A percentile compares a stretch with the other conserved stretches of the same genome.
phyloP scores from a whole-genome alignment of 2,888 invertebrate genomes.

The Ectemnius lituratus region DNA sequence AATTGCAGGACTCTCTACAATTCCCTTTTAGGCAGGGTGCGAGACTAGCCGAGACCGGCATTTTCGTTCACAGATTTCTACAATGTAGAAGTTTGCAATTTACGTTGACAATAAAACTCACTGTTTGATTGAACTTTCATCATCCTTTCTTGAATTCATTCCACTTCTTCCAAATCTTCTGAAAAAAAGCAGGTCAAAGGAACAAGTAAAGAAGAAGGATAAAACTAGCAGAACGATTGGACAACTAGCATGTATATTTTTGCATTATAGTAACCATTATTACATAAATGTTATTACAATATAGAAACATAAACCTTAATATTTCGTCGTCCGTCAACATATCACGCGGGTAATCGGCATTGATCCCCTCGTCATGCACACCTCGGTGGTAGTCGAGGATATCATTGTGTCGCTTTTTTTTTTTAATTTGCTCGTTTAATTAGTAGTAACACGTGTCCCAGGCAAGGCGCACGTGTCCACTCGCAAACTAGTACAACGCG shows the following conservation, averaged over 20 bases:
- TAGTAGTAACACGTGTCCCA: no score
- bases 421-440: no score
- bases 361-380: slow-evolving; percentile 45
- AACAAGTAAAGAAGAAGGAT: neutral
- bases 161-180: neutral
- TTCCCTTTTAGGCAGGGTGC: slow-evolving; percentile 73
- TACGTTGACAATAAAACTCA: slow-evolving; percentile 58
- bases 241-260: slow-evolving; percentile 72
- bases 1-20: slow-evolving; percentile 73
- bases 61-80: slow-evolving; percentile 65
- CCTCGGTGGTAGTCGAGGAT: slow-evolving; percentile 37
- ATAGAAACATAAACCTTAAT: slow-evolving; percentile 74
- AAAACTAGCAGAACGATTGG: slow-evolving; percentile 43
- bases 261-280: slow-evolving; percentile 69
- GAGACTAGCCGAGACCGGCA: slow-evolving; percentile 56
- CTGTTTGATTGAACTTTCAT: slow-evolving; percentile 4
- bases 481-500: no score
- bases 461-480: no score
- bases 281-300: slow-evolving; percentile 75
- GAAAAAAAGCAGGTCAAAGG: neutral
- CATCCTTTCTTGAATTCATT: neutral
- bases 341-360: slow-evolving; percentile 47
- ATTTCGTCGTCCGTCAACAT: slow-evolving; percentile 70
- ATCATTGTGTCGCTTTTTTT: slow-evolving; percentile 39
- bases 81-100: slow-evolving; percentile 72